Evolutionary conservation across 2,888 invertebrate genomes (phyloP).

Genomic region (Dasysyrphus albostriatus): DNA sequence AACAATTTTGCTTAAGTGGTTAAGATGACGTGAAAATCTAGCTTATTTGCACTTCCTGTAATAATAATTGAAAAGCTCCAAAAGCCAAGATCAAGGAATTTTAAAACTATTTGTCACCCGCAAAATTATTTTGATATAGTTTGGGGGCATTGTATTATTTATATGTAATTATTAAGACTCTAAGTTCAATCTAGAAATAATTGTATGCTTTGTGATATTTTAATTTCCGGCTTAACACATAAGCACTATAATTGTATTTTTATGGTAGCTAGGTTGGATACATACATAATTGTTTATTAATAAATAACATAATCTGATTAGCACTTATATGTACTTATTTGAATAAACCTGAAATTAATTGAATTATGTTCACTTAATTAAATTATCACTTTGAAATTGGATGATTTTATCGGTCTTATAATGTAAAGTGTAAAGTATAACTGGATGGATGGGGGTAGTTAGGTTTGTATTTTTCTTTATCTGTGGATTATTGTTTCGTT

Average conservation of each 20-base stretch:
- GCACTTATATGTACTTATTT: not conserved
- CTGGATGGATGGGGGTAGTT: not conserved
- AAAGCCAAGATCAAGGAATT: not conserved
- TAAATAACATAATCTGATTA: not conserved
- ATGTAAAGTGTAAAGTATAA: not conserved
- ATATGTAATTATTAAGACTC: not conserved
- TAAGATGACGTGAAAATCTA: not conserved
- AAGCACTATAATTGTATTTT: not conserved
- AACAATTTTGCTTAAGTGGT: not conserved
- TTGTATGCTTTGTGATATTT: not conserved
- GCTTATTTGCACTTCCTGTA: not conserved
- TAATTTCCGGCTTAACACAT: not conserved
- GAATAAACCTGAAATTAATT: not conserved
- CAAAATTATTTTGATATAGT: not conserved
- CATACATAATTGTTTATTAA: not conserved
- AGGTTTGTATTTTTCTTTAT: not conserved
- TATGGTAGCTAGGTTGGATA: not conserved
- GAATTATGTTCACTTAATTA: not conserved
- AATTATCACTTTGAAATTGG: not conserved
- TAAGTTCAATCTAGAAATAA: not conserved
- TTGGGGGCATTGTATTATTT: conserved; percentile 4
- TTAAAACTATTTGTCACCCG: not conserved
- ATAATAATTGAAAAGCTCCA: not conserved
- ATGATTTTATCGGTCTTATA: not conserved
- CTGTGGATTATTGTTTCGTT: not conserved